Evolutionary conservation across 1,140 invertebrate species (phyloP), one percentile per base, ranked within the genome.

Genomic region (Neoseiulus cucumeris): DNA sequence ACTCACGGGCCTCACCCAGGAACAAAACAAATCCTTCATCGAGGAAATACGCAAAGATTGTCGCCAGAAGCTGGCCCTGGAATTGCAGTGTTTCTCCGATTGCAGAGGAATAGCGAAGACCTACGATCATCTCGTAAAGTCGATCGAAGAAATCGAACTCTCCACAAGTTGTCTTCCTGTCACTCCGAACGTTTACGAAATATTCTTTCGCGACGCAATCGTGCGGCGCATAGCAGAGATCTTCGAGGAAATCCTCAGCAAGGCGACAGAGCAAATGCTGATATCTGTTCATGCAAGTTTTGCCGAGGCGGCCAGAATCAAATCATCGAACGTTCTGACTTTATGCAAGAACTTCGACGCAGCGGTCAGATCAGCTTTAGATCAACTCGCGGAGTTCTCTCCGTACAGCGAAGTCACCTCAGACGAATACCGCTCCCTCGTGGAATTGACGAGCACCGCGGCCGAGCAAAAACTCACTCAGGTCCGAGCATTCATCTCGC

Each of bases 351-450:
- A 25, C 9, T 25, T 25, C 22, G 51, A 20, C 22, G 14, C 51
- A 17, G 25, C 17, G 2, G 22, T 59, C 33, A 47, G 33, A 33
- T 59, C 51, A n/a, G 51, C 51, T 14, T 17, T 59, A 20, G 51
- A 59, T 33, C 51, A 59, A 9, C 17, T n/a, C 25, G 25, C 51
- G 14, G 17, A 25, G 51, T 59, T 25, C 9, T 9, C 33, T 25
- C 51, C 22, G 51, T 25, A 17, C 51, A 14, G 51, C 2, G 51
- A n/a, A 25, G 33, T 59, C 25, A 17, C 51, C 14, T 59, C 51
- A 20, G 22, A 25, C 51, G 51, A 59, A 33, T 33, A 59, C 51
- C 51, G 51, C 22, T 59, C 51, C 51, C 45, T 47, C 45, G 45
- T 14, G 18, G 14, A 4, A 14, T 25, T 47, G 45, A 47, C 45